phyloP scores from a whole-genome alignment of 1,140 invertebrate genomes.

The Neodiprion fabricii region DNA sequence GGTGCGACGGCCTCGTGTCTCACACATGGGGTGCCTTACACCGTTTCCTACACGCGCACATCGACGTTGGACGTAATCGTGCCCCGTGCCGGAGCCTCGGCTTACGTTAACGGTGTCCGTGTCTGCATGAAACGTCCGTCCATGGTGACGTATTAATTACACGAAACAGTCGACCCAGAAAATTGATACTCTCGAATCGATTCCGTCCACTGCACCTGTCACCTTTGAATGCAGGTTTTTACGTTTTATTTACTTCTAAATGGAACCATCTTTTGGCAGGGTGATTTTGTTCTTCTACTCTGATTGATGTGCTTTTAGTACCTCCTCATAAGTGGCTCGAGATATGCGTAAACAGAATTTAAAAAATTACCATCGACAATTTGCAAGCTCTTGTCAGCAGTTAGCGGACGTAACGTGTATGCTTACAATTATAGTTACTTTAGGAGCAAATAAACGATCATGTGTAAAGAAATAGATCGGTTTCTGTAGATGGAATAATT shows the following conservation, averaged over 20 bases:
- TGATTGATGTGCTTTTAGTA: too few species aligned
- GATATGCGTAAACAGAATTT: too few species aligned
- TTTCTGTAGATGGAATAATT: too few species aligned
- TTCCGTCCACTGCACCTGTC: conserved; percentile 32
- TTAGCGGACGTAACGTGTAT: too few species aligned
- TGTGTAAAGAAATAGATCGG: too few species aligned
- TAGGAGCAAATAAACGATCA: too few species aligned
- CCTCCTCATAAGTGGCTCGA: too few species aligned
- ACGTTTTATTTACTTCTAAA: conserved; percentile 1
- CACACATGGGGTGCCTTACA: neutral
- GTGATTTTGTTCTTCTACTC: too few species aligned
- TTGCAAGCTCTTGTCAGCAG: too few species aligned
- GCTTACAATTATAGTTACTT: too few species aligned
- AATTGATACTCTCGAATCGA: conserved; percentile 40
- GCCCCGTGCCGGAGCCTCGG: neutral
- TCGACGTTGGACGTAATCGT: neutral
- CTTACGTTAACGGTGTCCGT: neutral
- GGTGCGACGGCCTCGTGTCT: neutral
- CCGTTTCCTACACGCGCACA: neutral
- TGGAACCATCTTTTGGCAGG: too few species aligned
- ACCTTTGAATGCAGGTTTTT: conserved; percentile 10
- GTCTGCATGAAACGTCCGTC: conserved; percentile 9
- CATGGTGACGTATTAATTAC: conserved; percentile 49
- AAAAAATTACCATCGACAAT: too few species aligned
- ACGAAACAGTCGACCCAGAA: conserved; percentile 37